These are phyloP conservation scores for Athalia rosae DNA, from an alignment of 2,888 invertebrate species.

Conservation along the genomic window DNA sequence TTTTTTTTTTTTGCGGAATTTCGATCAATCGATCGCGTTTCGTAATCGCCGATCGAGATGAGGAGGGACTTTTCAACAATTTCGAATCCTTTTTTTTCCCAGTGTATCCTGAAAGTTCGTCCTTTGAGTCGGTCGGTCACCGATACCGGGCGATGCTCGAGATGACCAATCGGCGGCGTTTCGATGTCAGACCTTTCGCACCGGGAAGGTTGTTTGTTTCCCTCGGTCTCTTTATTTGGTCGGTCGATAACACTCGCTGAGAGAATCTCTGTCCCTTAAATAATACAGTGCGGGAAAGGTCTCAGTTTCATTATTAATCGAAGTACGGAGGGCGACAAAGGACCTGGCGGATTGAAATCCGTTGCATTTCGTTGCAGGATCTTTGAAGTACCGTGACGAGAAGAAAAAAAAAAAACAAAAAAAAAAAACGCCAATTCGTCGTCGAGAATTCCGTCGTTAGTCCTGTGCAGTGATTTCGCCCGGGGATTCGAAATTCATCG, in stretches of 20 bases:
- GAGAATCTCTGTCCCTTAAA: constrained; percentile 29
- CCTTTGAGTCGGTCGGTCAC: not conserved
- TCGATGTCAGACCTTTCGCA: too few species aligned
- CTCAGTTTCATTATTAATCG: constrained; percentile 34
- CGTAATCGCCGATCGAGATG: too few species aligned
- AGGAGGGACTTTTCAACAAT: not conserved
- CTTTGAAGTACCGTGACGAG: not conserved
- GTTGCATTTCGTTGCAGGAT: not conserved
- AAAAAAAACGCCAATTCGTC: too few species aligned
- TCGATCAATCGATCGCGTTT: not conserved
- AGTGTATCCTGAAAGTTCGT: too few species aligned
- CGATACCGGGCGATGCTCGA: not conserved
- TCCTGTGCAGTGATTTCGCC: too few species aligned
- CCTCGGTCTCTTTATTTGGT: not conserved
- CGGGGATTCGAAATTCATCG: too few species aligned
- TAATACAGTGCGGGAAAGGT: constrained; percentile 19
- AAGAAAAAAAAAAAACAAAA: too few species aligned
- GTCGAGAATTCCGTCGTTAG: too few species aligned
- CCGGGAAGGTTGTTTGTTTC: too few species aligned
- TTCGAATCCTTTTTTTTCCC: too few species aligned
- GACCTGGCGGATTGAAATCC: not conserved
- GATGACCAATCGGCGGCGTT: not conserved
- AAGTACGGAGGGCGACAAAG: not conserved
- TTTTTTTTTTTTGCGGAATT: not conserved
- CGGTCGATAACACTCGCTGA: constrained; percentile 25